Conservation (phyloP, 1,140 invertebrate species). For the Orchestia grillus region DNA sequence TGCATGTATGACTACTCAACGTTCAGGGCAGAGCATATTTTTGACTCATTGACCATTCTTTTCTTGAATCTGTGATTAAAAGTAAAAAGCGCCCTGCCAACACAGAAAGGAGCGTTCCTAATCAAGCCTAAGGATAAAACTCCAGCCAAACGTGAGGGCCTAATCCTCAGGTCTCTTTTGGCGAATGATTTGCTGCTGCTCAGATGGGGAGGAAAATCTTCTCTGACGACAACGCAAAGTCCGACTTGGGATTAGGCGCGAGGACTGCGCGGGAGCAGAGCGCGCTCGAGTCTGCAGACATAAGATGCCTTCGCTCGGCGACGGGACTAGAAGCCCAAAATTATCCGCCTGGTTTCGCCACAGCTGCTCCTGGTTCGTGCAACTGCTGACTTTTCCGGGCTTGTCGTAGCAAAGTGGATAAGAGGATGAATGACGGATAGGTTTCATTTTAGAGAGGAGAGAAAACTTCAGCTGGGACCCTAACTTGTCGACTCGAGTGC, state of each 20-base stretch:
- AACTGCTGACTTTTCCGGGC: not conserved
- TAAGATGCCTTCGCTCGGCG: not conserved
- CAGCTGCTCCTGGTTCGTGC: not conserved
- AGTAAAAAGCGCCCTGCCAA: not conserved
- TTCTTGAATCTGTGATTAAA: not conserved
- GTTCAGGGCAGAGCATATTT: not conserved
- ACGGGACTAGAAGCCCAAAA: not conserved
- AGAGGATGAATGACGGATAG: conserved; percentile 34
- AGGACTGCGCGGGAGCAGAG: not conserved
- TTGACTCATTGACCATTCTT: not conserved
- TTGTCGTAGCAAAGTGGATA: not conserved
- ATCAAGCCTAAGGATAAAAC: conserved; percentile 17
- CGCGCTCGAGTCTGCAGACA: not conserved
- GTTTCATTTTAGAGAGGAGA: not conserved
- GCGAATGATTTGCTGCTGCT: conserved; percentile 47
- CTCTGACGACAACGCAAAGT: conserved; percentile 20
- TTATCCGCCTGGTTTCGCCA: not conserved
- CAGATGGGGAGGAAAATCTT: conserved; percentile 16
- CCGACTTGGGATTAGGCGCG: not conserved
- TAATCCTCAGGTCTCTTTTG: conserved; percentile 35
- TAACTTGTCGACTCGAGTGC: not conserved
- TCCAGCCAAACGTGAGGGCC: conserved; percentile 18
- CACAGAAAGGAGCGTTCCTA: not conserved
- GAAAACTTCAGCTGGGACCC: not conserved
- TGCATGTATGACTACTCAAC: not conserved